phyloP scores from a whole-genome alignment of 2,888 invertebrate species.

The Aleiodes testaceus region DNA sequence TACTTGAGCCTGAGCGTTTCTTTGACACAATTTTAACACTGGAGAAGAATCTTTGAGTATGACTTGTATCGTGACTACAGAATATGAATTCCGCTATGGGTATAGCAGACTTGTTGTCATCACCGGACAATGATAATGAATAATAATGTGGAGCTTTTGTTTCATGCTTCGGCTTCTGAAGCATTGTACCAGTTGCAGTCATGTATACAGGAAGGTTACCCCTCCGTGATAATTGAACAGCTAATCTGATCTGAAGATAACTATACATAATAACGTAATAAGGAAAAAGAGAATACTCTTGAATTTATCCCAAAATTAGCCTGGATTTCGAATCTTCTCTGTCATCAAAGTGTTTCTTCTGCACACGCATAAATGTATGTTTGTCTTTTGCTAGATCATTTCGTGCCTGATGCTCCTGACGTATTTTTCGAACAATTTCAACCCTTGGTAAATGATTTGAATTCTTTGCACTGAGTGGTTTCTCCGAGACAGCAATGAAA shows the following conservation, averaged over 20 bases:
- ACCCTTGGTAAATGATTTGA: not conserved
- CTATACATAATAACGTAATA: not conserved
- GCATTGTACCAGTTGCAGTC: not conserved
- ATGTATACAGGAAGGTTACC: not conserved
- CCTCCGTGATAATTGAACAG: not conserved
- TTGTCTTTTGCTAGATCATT: conserved; percentile 8
- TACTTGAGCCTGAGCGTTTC: not conserved
- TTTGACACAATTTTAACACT: not conserved
- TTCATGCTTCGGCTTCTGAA: not conserved
- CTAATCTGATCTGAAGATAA: not conserved
- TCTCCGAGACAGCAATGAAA: not conserved
- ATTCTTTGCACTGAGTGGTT: not conserved
- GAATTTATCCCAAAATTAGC: not conserved
- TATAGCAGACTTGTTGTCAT: not conserved
- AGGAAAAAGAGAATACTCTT: not conserved
- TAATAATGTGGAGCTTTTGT: not conserved
- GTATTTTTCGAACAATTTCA: not conserved
- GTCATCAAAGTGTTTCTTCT: conserved; percentile 1
- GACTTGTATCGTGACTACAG: not conserved
- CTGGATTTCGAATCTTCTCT: conserved; percentile 10
- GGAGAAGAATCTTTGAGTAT: not conserved
- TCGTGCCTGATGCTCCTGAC: not conserved
- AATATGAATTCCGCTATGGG: conserved; percentile 16
- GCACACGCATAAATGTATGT: not conserved
- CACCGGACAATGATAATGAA: not conserved